A percentile compares a stretch with the other conserved stretches of the same genome.
Conservation (phyloP, 2,113 vertebrate genomes). For the Trogon melanurus region DNA sequence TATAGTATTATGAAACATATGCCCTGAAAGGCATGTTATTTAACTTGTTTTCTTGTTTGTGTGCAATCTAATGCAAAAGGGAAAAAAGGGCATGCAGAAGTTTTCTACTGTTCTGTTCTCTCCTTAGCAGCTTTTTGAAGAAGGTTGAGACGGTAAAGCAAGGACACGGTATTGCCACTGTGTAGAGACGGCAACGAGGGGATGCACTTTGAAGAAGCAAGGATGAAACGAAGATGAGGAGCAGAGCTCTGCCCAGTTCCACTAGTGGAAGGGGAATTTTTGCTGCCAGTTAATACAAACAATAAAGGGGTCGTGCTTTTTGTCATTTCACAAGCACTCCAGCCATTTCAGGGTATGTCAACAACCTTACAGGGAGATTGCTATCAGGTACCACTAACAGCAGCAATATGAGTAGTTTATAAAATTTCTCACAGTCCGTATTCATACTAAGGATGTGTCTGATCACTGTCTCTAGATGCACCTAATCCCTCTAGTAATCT, state of each 20-base stretch:
- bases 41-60: conserved; percentile 2
- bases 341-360: background rate
- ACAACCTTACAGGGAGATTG: background rate
- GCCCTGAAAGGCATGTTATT: conserved; percentile 22
- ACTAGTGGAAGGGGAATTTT: background rate
- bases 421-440: background rate
- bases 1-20: conserved; percentile 5
- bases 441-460: background rate
- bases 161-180: background rate
- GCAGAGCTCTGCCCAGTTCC: background rate
- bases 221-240: background rate
- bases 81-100: background rate
- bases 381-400: background rate
- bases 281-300: background rate
- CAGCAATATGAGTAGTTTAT: background rate
- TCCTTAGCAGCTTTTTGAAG: background rate
- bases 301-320: background rate
- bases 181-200: background rate
- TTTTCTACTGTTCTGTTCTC: background rate
- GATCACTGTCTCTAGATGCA: background rate
- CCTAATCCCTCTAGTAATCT: background rate
- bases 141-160: background rate
- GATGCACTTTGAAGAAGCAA: background rate
- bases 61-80: background rate
- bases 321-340: background rate